A percentile compares a stretch with the other conserved stretches of the same genome.
Conservation (phyloP, 2,888 invertebrate species). For the Coenonympha arcania region DNA sequence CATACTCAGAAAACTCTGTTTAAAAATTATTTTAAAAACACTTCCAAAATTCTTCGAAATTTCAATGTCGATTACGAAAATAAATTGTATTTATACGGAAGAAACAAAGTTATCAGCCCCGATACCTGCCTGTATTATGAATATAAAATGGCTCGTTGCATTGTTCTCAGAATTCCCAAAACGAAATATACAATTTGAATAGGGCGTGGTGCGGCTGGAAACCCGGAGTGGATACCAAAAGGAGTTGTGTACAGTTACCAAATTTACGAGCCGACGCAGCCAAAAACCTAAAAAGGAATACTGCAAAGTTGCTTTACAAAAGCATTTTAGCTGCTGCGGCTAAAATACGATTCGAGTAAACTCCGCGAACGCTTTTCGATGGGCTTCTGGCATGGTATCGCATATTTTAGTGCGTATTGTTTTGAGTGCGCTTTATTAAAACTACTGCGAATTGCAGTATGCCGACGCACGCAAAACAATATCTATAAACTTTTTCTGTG, state of each 20-base stretch:
- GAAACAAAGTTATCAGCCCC: background rate
- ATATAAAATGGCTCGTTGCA: constrained; percentile 2
- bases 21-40: background rate
- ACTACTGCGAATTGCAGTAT: no score
- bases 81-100: background rate
- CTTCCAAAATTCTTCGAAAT: background rate
- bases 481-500: no score
- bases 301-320: constrained; percentile 19
- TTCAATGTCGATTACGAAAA: background rate
- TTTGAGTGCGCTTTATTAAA: background rate
- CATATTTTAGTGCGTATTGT: background rate
- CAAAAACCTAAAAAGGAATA: constrained; percentile 24
- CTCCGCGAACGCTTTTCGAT: constrained; percentile 1
- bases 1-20: background rate
- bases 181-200: constrained; percentile 20
- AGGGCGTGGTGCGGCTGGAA: constrained; percentile 23
- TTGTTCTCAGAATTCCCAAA: constrained; percentile 15
- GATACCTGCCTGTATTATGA: background rate
- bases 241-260: constrained; percentile 23
- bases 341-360: background rate
- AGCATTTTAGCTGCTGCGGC: constrained; percentile 7
- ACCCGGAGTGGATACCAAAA: constrained; percentile 13
- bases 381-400: background rate
- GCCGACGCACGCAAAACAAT: no score
- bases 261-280: constrained; percentile 23